Evolutionary conservation across 1,140 invertebrate genomes (phyloP), one percentile per base, ranked within the genome.

Genomic region (Euglossa dilemma): DNA sequence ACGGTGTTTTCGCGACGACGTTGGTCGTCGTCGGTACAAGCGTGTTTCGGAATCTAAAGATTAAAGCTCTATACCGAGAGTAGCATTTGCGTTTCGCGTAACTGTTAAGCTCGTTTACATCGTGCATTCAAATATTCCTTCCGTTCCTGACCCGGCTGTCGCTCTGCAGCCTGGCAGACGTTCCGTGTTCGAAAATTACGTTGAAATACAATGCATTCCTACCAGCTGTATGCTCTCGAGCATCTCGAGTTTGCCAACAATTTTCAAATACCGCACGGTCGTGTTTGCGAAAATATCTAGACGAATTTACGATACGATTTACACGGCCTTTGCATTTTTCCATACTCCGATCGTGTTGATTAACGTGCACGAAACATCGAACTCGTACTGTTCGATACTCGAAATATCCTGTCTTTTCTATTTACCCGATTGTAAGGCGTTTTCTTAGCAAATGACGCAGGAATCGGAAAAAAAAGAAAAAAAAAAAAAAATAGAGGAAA

Each of bases 171-270:
- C 20, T 23, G 71, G 28, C 23, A 74, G 45, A 8, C 54, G 9
- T 25, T 64, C 59, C 45, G 47, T 23, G 23, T 66, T 66, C 47
- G 74, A 50, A 52, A 61, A 76, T 64, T 76, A 36, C 74, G 25
- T 66, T 66, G 47, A 76, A 76, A 76, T 76, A 47, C 59, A 64
- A 66, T 47, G 59, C 74, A 76, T 76, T 64, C 74, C 47, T 64
- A 76, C 59, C 18, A 64, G 50, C 61, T 66, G 50, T 28, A 66
- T 64, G 43, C 74, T 66, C 47, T 43, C 61, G 18, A 47, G 61
- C 25, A 66, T 76, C 72, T 64, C 57, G 47, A 18, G 64, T 63
- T 61, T 36, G 45, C 61, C 20, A 76, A 66, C 74, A 52, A 76
- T 76, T 76, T 76, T 76, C 59, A 66, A 76, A 76, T 76, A 66